phyloP scores from a whole-genome alignment of 2,888 invertebrate genomes.

The Hymenopus coronatus region DNA sequence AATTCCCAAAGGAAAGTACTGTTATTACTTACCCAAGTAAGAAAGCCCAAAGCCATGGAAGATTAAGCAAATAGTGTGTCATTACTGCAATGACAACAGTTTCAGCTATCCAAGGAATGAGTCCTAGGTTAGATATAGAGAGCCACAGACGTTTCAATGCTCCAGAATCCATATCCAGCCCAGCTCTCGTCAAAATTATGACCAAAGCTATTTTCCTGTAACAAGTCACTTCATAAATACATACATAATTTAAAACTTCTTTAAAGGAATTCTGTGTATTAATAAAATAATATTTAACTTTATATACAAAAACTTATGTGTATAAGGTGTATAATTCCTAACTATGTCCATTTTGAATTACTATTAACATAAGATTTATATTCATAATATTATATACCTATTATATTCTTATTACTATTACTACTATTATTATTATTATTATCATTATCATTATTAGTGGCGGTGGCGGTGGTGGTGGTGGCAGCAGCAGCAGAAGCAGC shows the following conservation, averaged over 20 bases:
- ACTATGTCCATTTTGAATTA: too few species aligned
- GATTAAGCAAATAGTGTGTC: constrained; percentile 67
- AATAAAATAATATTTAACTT: constrained; percentile 1
- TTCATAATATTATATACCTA: too few species aligned
- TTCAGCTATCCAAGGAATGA: constrained; percentile 85
- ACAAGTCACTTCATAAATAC: background rate
- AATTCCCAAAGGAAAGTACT: too few species aligned
- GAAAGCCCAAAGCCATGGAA: constrained; percentile 84
- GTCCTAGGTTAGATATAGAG: constrained; percentile 78
- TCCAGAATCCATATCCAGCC: constrained; percentile 85
- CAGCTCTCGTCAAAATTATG: constrained; percentile 88
- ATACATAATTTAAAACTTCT: constrained; percentile 37
- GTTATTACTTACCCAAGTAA: constrained; percentile 62
- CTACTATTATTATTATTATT: too few species aligned
- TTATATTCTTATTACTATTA: too few species aligned
- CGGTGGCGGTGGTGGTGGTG: too few species aligned
- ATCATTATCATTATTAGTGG: too few species aligned
- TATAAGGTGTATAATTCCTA: too few species aligned
- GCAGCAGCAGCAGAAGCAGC: too few species aligned
- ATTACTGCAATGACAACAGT: constrained; percentile 66
- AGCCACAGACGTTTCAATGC: constrained; percentile 80
- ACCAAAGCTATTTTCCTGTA: constrained; percentile 86
- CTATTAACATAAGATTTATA: too few species aligned
- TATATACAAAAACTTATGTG: too few species aligned
- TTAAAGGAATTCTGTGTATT: constrained; percentile 8